phyloP scores from a whole-genome alignment of 1,140 invertebrate species.

The Bactericera cockerelli region DNA sequence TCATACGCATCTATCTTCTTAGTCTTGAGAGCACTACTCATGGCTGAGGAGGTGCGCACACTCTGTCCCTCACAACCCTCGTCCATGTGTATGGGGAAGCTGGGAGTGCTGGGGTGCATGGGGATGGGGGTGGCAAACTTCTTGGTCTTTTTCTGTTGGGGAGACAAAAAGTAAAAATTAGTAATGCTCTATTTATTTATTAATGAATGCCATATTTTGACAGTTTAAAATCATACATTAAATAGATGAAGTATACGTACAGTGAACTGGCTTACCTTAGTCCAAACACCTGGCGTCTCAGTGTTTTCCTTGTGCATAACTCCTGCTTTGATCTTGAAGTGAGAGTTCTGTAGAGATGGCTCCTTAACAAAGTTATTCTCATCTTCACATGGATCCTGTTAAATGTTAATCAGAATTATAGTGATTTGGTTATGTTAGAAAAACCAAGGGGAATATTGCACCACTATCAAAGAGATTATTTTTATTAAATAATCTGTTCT shows the following conservation, averaged over 20 bases:
- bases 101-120: neutral
- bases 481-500: too few relatives aligned
- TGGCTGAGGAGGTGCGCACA: neutral
- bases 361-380: constrained; percentile 1
- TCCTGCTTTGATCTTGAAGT: constrained; percentile 10
- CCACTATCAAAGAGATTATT: too few relatives aligned
- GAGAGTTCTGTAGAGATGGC: neutral
- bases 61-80: neutral
- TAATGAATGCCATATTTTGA: too few relatives aligned
- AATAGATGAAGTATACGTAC: too few relatives aligned
- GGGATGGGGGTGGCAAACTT: neutral
- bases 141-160: neutral
- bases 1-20: neutral
- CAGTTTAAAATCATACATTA: too few relatives aligned
- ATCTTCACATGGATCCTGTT: neutral
- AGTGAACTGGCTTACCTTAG: too few relatives aligned
- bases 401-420: too few relatives aligned
- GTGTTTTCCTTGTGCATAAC: constrained; percentile 37
- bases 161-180: too few relatives aligned
- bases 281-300: constrained; percentile 46
- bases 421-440: neutral
- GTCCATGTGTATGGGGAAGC: neutral
- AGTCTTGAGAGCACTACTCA: neutral
- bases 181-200: too few relatives aligned
- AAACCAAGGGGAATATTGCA: constrained; percentile 8